phyloP scores from a whole-genome alignment of 2,797 vertebrate genomes.

The Hipposideros larvatus region DNA sequence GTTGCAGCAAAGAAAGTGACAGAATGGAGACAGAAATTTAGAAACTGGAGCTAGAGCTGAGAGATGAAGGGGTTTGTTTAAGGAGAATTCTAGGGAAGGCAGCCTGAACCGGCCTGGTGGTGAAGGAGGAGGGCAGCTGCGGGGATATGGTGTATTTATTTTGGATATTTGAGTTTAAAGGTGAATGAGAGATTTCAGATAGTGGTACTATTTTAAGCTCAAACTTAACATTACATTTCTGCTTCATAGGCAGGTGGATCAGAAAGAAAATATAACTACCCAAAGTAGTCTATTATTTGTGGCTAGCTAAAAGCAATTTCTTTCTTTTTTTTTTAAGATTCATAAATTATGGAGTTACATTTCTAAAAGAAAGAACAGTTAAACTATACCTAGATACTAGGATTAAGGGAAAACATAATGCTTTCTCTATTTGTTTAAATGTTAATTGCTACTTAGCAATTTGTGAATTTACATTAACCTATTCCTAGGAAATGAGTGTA shows the following conservation, averaged over 20 bases:
- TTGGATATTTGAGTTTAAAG: conserved; percentile 32
- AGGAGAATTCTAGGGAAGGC: background rate
- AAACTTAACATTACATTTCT: background rate
- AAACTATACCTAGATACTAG: background rate
- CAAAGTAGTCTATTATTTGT: background rate
- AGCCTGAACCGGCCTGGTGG: background rate
- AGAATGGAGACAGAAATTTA: background rate
- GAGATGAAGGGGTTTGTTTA: background rate
- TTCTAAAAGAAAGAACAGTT: background rate
- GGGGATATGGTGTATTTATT: background rate
- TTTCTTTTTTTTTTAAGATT: background rate
- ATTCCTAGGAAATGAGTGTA: background rate
- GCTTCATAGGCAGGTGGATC: background rate
- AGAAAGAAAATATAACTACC: conserved; percentile 43
- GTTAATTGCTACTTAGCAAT: background rate
- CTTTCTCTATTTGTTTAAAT: conserved; percentile 41
- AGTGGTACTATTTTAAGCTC: background rate
- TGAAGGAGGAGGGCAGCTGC: background rate
- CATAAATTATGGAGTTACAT: background rate
- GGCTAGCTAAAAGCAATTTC: background rate
- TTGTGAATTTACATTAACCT: background rate
- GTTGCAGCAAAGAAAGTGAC: background rate
- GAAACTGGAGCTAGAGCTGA: background rate
- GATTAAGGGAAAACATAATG: background rate
- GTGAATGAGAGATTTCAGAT: conserved; percentile 19